Evolutionary conservation across 2,113 vertebrate species (phyloP), one percentile per base, ranked within the genome.

Genomic region (Tringa solitaria): DNA sequence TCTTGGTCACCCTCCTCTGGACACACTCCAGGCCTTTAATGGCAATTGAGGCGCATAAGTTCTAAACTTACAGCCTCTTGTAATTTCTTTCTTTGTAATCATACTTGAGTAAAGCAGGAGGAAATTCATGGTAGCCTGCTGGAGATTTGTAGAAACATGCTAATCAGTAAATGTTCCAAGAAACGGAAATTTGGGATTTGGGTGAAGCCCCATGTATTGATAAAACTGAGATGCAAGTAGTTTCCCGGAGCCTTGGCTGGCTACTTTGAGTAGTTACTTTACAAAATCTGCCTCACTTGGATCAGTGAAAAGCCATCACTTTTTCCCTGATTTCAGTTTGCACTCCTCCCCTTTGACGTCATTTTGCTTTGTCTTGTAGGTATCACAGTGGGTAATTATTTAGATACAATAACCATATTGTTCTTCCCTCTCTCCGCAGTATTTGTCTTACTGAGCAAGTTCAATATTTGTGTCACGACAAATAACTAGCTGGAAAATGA

Each of bases 381-480:
- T 91, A 23, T 74, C 12, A 3, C 13, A 50, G 60, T 60, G 37
- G 28, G 18, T 69, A 63, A 50, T 84, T 39, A 88, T 63, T 75
- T n/a, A 60, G 51, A 33, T 77, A 90, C 59, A 87, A 85, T 94
- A 79, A 56, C 65, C 21, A 16, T 83, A 69, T 79, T 94, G 88
- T 95, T 89, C 65, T 89, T 90, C 21, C 8, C 30, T 60, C 46
- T 78, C 53, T 61, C 54, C 76, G 8, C 56, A 50, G 10, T 76
- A 92, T 37, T 54, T 35, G 35, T 72, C 60, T 79, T 86, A 53
- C 45, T 54, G 91, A 83, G 75, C 35, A 90, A 90, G 63, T 57
- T 88, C 95, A 93, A 86, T 22, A 54, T 90, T 75, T 77, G 37
- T 91, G 87, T 94, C 51, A 37, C 26, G 67, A 89, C 73, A 78